These are phyloP conservation scores for Megathymus violae DNA, from an alignment of 1,140 invertebrate genomes.

Conservation along the genomic window DNA sequence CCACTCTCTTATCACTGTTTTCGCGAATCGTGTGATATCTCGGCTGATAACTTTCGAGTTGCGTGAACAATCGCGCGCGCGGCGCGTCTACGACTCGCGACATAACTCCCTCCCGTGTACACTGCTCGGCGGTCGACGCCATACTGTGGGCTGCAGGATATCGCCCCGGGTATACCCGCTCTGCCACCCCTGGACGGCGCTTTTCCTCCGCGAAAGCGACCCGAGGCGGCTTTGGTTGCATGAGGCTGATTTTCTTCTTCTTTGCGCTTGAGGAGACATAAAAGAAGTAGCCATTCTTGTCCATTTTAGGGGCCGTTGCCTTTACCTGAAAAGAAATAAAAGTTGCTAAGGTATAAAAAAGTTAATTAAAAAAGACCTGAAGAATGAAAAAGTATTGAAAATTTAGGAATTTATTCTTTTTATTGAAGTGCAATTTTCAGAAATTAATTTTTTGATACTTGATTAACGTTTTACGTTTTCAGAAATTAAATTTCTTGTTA, in stretches of 20 bases:
- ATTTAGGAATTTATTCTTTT: too few species aligned
- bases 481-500: too few species aligned
- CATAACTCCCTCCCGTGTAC: constrained; percentile 61
- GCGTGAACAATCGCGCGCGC: constrained; percentile 70
- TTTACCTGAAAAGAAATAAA: constrained; percentile 76
- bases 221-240: constrained; percentile 77
- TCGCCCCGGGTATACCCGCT: constrained; percentile 45
- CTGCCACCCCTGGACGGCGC: constrained; percentile 65
- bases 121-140: constrained; percentile 58
- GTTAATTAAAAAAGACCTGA: too few species aligned
- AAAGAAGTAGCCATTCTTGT: constrained; percentile 80
- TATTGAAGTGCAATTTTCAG: too few species aligned
- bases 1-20: constrained; percentile 74
- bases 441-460: too few species aligned
- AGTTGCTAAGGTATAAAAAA: not conserved
- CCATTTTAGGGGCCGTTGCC: constrained; percentile 79
- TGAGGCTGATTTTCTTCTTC: constrained; percentile 82
- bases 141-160: constrained; percentile 52
- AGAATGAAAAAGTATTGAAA: too few species aligned
- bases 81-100: constrained; percentile 63
- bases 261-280: constrained; percentile 79
- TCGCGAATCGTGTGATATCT: constrained; percentile 81
- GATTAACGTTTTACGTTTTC: too few species aligned
- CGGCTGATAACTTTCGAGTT: constrained; percentile 83
- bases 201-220: constrained; percentile 74